These are phyloP conservation scores for Vicugna pacos DNA, from an alignment of 2,113 vertebrate genomes.

Conservation along the genomic window DNA sequence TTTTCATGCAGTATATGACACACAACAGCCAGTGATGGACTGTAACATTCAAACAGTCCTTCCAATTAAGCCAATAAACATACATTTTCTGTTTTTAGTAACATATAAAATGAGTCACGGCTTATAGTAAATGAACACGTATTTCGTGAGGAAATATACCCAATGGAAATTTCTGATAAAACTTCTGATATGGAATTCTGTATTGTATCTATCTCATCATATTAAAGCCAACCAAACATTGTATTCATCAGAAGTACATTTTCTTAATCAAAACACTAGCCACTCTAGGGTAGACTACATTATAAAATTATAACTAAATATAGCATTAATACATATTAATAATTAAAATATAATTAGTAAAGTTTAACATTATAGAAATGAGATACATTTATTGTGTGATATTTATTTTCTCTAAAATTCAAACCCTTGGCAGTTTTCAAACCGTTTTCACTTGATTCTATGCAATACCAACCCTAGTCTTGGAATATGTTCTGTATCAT, in stretches of 20 bases:
- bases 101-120: background rate
- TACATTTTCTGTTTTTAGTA: background rate
- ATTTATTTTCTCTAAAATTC: background rate
- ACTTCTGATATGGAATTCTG: background rate
- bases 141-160: background rate
- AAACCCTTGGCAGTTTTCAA: background rate
- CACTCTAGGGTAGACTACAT: background rate
- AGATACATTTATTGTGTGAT: background rate
- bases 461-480: background rate
- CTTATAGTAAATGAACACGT: background rate
- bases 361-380: background rate
- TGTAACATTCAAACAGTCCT: background rate
- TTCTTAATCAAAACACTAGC: background rate
- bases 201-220: background rate
- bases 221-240: background rate
- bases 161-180: background rate
- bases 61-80: background rate
- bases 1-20: background rate
- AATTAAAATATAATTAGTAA: background rate
- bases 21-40: background rate
- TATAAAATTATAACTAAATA: background rate
- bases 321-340: background rate
- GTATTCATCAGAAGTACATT: background rate
- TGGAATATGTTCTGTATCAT: background rate
- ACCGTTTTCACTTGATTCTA: background rate